These are phyloP conservation scores for Cheilosia scutellata DNA, from an alignment of 2,888 invertebrate species.

Conservation along the genomic window DNA sequence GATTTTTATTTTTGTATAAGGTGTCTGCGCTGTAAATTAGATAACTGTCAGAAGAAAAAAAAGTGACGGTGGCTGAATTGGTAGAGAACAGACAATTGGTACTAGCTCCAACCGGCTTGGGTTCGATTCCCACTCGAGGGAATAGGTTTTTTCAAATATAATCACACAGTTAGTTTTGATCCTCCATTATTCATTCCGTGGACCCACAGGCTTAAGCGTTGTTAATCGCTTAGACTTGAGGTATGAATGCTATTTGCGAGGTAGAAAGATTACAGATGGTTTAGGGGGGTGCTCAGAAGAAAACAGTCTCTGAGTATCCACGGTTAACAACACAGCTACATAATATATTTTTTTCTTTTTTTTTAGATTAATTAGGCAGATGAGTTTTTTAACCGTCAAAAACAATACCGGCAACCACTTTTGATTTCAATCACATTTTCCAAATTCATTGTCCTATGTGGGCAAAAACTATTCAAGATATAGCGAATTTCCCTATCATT, in stretches of 20 bases:
- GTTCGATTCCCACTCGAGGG: constrained; percentile 24
- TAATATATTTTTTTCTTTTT: constrained; percentile 38
- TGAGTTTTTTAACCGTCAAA: no score
- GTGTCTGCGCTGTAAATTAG: not conserved
- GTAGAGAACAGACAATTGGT: not conserved
- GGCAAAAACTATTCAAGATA: no score
- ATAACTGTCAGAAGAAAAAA: not conserved
- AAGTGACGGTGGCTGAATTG: constrained; percentile 8
- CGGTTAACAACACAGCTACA: constrained; percentile 58
- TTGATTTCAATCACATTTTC: no score
- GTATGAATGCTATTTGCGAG: constrained; percentile 51
- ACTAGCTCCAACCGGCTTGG: not conserved
- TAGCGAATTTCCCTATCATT: no score
- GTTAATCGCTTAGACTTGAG: constrained; percentile 26
- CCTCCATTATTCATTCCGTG: constrained; percentile 16
- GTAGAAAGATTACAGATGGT: constrained; percentile 43
- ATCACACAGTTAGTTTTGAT: not conserved
- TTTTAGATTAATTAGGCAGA: not conserved
- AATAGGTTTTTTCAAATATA: constrained; percentile 7
- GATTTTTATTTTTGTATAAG: not conserved
- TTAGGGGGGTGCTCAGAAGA: constrained; percentile 62
- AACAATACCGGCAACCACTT: no score
- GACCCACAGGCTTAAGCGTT: constrained; percentile 25
- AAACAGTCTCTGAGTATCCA: constrained; percentile 49
- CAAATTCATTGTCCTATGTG: no score